phyloP scores from a whole-genome alignment of 2,113 vertebrate species.

The Pachycephala philippinensis region DNA sequence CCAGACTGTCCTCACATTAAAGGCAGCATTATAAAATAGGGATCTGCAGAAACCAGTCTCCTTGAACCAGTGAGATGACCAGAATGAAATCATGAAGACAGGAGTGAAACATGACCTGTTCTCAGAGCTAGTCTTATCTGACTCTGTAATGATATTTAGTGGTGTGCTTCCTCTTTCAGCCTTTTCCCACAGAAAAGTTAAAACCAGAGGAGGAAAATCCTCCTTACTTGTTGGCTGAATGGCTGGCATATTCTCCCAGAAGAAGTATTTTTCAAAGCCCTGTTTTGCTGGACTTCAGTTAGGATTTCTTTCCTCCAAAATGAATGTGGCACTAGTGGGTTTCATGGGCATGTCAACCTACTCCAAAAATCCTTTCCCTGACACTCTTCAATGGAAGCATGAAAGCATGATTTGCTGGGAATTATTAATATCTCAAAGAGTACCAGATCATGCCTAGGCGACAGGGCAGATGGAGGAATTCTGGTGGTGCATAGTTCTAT shows the following conservation, averaged over 20 bases:
- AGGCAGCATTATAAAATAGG: not conserved
- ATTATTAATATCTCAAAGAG: not conserved
- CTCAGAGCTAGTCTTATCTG: not conserved
- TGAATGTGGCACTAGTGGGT: fast-evolving
- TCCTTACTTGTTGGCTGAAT: not conserved
- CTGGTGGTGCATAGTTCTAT: not conserved
- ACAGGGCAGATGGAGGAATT: not conserved
- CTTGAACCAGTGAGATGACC: not conserved
- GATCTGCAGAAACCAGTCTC: not conserved
- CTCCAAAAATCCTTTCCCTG: not conserved
- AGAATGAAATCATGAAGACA: not conserved
- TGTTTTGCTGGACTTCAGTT: not conserved
- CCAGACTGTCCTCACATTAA: not conserved
- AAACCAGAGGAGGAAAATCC: not conserved
- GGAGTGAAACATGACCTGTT: not conserved
- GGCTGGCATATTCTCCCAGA: not conserved
- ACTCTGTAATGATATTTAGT: not conserved
- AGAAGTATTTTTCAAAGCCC: not conserved
- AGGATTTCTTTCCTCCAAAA: not conserved
- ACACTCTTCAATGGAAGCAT: not conserved
- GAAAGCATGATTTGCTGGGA: not conserved
- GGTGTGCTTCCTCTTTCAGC: not conserved
- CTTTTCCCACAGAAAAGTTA: not conserved
- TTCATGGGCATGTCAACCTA: not conserved
- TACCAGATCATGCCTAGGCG: not conserved